phyloP scores from a whole-genome alignment of 2,888 invertebrate species.

The Epirrhoe alternata region DNA sequence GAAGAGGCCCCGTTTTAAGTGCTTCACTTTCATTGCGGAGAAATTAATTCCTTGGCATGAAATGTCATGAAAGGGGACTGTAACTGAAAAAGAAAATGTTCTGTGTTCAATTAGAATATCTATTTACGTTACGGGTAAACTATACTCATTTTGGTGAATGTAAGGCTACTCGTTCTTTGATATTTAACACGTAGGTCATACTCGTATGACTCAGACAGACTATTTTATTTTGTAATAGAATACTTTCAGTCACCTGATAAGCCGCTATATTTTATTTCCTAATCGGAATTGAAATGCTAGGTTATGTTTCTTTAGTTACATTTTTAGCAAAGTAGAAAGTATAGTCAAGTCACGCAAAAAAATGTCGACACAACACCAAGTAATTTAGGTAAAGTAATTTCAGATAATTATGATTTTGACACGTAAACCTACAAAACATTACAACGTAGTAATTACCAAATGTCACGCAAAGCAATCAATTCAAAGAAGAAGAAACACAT shows the following conservation, averaged over 20 bases:
- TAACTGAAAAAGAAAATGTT: background rate
- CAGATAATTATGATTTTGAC: slow-evolving; percentile 29
- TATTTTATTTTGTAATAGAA: slow-evolving; percentile 29
- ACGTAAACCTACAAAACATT: slow-evolving; percentile 35
- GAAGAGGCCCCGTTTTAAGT: slow-evolving; percentile 49
- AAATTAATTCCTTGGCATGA: slow-evolving; percentile 32
- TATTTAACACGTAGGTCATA: background rate
- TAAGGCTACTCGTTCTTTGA: no score
- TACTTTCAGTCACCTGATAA: slow-evolving; percentile 32
- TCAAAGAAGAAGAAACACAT: background rate
- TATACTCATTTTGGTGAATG: background rate
- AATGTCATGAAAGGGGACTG: slow-evolving; percentile 23
- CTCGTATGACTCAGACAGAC: background rate
- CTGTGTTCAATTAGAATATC: background rate
- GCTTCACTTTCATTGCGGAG: slow-evolving; percentile 43
- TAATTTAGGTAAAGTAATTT: slow-evolving; percentile 17
- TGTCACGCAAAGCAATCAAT: slow-evolving; percentile 28
- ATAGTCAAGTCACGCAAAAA: slow-evolving; percentile 29
- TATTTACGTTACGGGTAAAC: background rate
- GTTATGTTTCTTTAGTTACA: slow-evolving; percentile 32
- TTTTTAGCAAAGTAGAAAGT: slow-evolving; percentile 36
- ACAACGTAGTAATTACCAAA: slow-evolving; percentile 13
- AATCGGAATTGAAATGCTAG: slow-evolving; percentile 31
- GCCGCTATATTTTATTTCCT: slow-evolving; percentile 29
- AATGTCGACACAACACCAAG: slow-evolving; percentile 25